A percentile compares a stretch with the other conserved stretches of the same genome.
Conservation (phyloP, 1,140 invertebrate genomes). For the Ectropis grisescens region DNA sequence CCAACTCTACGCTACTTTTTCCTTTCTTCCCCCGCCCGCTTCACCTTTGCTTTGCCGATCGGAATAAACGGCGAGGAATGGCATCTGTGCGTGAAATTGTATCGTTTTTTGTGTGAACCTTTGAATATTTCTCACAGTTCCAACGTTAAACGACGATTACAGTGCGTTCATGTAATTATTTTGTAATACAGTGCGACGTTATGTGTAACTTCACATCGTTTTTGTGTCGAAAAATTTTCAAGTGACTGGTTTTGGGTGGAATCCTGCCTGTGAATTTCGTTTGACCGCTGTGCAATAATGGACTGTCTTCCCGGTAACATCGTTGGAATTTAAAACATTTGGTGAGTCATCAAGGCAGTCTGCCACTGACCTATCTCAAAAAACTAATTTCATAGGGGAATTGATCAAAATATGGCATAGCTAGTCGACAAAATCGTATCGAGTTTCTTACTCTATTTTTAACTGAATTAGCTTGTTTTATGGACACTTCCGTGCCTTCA, state of each 20-base stretch:
- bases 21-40: conserved; percentile 12
- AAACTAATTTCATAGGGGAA: conserved; percentile 6
- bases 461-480: conserved; percentile 12
- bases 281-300: conserved; percentile 50
- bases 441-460: conserved; percentile 16
- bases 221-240: conserved; percentile 33
- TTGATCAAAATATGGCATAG: background rate
- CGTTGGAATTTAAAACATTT: conserved; percentile 65
- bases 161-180: conserved; percentile 10
- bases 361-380: conserved; percentile 14
- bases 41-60: conserved; percentile 25
- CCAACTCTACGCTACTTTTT: no score
- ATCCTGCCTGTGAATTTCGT: conserved; percentile 46
- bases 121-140: conserved; percentile 44
- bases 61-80: conserved; percentile 43
- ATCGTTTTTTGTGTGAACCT: conserved; percentile 57
- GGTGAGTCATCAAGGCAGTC: conserved; percentile 58
- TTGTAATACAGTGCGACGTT: conserved; percentile 21
- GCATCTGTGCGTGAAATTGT: conserved; percentile 59
- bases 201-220: conserved; percentile 38
- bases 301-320: conserved; percentile 54
- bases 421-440: no score
- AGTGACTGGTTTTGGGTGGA: conserved; percentile 48
- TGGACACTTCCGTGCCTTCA: conserved; percentile 9
- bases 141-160: conserved; percentile 21